Base-by-base conservation (phyloP, 2,888 invertebrate genomes). In the Epinotia nisella region DNA sequence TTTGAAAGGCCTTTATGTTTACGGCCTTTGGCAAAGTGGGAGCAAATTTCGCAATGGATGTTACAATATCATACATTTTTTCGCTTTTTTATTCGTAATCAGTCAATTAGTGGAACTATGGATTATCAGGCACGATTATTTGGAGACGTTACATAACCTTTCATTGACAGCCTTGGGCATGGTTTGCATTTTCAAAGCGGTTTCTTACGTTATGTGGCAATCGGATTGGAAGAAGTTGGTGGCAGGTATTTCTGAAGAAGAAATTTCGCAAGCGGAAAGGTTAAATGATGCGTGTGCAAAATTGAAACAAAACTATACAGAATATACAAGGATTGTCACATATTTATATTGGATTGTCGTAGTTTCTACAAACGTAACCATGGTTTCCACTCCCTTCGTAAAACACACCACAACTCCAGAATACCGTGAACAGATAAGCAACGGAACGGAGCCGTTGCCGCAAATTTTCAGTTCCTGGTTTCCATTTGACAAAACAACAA, bases 381-480 rank as follows among this genome's bases (percentile, higher is more conserved):
- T 87, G 56, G 78, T 87, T 9, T 1, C 79, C 0, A 78, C 84
- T 0, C 90, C 91, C 0, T 79, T 87, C 3, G 39, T 88, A 2
- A 89, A 84, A 73, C 87, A 83, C 65, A 24, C 80, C 0, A 80
- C 84, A 1, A 78, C 82, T 0, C 45, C 78, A 13, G 76, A 71
- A 3, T 89, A 87, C 71, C 81, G 85, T 0, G 77, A 83, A n/a
- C 77, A 82, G 13, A 78, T 90, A 39, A 74, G 61, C 11, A 77
- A 78, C n/a, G 87, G 84, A 0, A 75, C 75, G 2, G 86, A 87
- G 51, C 81, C 86, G 0, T 81, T 85, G 35, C 89, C 90, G 0
- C 86, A 86, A 73, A 87, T 91, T 58, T 59, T 90, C 41, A 81
- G 78, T 75, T 87, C 87, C 1, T 91, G 91, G 91, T 88, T 89